phyloP scores from a whole-genome alignment of 2,888 invertebrate genomes.

The Pheosia tremula region DNA sequence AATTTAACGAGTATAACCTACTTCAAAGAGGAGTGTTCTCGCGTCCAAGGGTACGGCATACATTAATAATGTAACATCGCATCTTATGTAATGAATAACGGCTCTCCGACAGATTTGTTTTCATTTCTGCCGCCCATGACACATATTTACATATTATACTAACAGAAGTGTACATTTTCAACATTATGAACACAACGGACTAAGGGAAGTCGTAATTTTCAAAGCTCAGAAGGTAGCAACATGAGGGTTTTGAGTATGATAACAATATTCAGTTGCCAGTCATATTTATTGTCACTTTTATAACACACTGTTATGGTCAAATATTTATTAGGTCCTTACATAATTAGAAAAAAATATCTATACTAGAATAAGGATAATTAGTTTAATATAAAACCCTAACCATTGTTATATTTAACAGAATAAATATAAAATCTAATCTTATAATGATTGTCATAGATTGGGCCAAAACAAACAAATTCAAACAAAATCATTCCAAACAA shows the following conservation, averaged over 20 bases:
- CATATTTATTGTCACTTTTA: too few relatives aligned
- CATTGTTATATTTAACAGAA: too few relatives aligned
- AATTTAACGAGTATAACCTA: conserved; percentile 19
- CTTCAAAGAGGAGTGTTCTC: conserved; percentile 36
- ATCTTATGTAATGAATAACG: conserved; percentile 50
- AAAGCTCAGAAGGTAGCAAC: conserved; percentile 41
- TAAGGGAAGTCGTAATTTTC: conserved; percentile 66
- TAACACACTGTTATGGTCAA: too few relatives aligned
- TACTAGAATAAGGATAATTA: too few relatives aligned
- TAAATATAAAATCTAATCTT: too few relatives aligned
- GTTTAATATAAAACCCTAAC: too few relatives aligned
- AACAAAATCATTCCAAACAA: conserved; percentile 6
- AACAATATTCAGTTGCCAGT: not conserved
- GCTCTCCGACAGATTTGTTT: conserved; percentile 54
- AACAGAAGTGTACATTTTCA: conserved; percentile 70
- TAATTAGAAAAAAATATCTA: too few relatives aligned
- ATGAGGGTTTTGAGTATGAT: conserved; percentile 1
- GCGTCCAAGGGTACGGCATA: conserved; percentile 36
- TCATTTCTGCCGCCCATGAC: conserved; percentile 65
- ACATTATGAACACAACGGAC: conserved; percentile 71
- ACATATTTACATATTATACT: conserved; percentile 69
- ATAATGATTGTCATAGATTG: too few relatives aligned
- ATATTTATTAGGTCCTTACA: too few relatives aligned
- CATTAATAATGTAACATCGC: conserved; percentile 49
- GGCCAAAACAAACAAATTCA: not conserved